Evolutionary conservation across 2,797 vertebrate genomes (phyloP).

Genomic region (Xyrichtys novacula): DNA sequence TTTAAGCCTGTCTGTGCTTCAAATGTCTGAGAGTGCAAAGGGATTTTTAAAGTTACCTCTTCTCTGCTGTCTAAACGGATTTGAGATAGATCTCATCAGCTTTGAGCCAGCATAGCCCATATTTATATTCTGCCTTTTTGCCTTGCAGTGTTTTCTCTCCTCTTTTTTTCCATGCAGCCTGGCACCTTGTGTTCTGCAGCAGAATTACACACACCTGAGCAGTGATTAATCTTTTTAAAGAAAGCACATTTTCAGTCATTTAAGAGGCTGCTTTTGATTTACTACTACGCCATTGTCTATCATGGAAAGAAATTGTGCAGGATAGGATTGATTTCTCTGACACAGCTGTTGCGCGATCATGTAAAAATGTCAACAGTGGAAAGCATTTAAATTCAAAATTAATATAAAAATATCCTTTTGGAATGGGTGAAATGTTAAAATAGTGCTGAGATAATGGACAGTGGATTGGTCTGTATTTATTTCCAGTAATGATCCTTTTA

Average conservation of each 20-base stretch:
- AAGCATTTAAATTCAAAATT: not conserved
- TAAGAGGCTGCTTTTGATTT: constrained; percentile 19
- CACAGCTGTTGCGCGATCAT: too few species aligned
- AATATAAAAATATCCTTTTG: not conserved
- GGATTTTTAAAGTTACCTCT: constrained; percentile 40
- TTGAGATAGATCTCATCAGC: constrained; percentile 31
- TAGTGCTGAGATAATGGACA: not conserved
- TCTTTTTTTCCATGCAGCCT: constrained; percentile 7
- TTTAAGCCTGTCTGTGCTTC: constrained; percentile 21
- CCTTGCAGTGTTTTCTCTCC: constrained; percentile 26
- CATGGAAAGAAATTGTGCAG: too few species aligned
- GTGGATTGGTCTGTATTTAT: too few species aligned
- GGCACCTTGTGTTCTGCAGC: constrained; percentile 37
- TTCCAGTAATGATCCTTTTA: too few species aligned
- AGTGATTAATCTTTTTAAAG: constrained; percentile 48
- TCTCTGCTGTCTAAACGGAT: constrained; percentile 44
- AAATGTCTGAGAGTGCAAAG: constrained; percentile 34
- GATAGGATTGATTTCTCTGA: too few species aligned
- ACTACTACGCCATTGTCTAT: too few species aligned
- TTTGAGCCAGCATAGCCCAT: constrained; percentile 20
- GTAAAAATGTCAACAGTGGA: constrained; percentile 2
- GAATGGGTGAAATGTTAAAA: too few species aligned
- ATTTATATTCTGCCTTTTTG: constrained; percentile 26
- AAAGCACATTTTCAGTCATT: constrained; percentile 29
- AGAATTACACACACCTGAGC: constrained; percentile 35